phyloP scores from a whole-genome alignment of 2,113 vertebrate species.

The Trichechus manatus region DNA sequence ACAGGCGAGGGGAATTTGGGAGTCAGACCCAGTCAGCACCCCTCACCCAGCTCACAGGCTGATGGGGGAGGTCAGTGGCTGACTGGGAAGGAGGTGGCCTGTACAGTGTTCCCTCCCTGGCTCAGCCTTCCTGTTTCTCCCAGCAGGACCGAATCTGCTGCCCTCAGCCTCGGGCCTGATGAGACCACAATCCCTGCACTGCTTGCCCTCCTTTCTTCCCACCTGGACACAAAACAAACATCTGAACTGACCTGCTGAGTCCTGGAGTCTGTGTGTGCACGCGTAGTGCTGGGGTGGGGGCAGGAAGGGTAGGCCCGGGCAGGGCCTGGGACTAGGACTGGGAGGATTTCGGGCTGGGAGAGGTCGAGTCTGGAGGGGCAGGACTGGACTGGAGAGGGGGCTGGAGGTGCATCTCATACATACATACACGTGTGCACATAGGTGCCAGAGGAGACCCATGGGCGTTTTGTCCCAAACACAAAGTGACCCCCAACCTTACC shows the following conservation, averaged over 20 bases:
- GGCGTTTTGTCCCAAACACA: not conserved
- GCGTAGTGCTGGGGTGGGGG: rapidly evolving
- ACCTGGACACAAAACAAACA: conserved; percentile 65
- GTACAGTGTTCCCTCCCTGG: not conserved
- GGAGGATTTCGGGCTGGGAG: too few species aligned
- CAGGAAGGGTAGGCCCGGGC: not conserved
- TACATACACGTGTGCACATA: not conserved
- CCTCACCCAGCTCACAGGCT: not conserved
- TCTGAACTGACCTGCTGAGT: not conserved
- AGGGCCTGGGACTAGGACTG: not conserved
- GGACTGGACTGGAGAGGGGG: not conserved
- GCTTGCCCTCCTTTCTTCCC: not conserved
- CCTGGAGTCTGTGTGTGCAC: not conserved
- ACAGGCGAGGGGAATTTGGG: not conserved
- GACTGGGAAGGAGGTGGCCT: not conserved
- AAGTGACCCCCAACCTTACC: not conserved
- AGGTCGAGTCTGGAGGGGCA: not conserved
- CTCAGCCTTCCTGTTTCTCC: not conserved
- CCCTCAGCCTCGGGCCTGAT: not conserved
- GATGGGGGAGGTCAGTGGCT: not conserved
- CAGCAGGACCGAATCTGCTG: too few species aligned
- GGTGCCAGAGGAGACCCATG: not conserved
- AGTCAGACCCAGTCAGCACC: not conserved
- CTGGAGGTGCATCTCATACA: rapidly evolving
- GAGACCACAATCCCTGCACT: not conserved